Evolutionary conservation across 2,888 invertebrate genomes (phyloP).

Genomic region (Caenorhabditis sp.): DNA sequence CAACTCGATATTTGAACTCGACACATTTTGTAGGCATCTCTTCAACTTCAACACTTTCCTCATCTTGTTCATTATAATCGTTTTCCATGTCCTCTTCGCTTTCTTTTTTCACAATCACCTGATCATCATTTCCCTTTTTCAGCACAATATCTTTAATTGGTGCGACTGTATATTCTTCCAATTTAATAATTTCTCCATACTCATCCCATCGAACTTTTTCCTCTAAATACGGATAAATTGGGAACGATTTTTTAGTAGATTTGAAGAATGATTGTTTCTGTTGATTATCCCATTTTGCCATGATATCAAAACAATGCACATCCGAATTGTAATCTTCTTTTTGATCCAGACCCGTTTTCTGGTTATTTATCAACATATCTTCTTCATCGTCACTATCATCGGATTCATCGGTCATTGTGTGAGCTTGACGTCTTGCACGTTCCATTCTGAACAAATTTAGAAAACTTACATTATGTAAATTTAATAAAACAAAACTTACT

Average conservation of each 20-base stretch:
- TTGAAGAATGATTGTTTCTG: slow-evolving; percentile 79
- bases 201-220: slow-evolving; percentile 83
- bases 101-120: slow-evolving; percentile 25
- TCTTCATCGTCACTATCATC: slow-evolving; percentile 68
- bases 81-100: slow-evolving; percentile 31
- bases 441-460: slow-evolving; percentile 12
- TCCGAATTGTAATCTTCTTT: slow-evolving; percentile 15
- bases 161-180: slow-evolving; percentile 82
- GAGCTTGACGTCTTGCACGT: slow-evolving; percentile 20
- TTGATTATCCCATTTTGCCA: slow-evolving; percentile 51
- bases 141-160: slow-evolving; percentile 14
- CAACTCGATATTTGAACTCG: slow-evolving; percentile 57
- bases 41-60: slow-evolving; percentile 31
- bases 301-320: slow-evolving; percentile 43
- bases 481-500: neutral
- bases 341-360: neutral
- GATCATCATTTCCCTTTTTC: slow-evolving; percentile 18
- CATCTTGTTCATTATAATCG: slow-evolving; percentile 17
- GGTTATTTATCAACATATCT: slow-evolving; percentile 57
- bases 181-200: slow-evolving; percentile 91
- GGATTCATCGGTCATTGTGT: slow-evolving; percentile 25
- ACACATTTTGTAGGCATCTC: slow-evolving; percentile 71
- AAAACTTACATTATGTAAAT: neutral
- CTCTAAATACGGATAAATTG: slow-evolving; percentile 94
- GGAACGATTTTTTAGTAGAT: slow-evolving; percentile 87